A percentile compares a stretch with the other conserved stretches of the same genome.
These are phyloP conservation scores for Enteromius trimaculatus DNA, from an alignment of 2,797 vertebrate genomes.

Conservation along the genomic window DNA sequence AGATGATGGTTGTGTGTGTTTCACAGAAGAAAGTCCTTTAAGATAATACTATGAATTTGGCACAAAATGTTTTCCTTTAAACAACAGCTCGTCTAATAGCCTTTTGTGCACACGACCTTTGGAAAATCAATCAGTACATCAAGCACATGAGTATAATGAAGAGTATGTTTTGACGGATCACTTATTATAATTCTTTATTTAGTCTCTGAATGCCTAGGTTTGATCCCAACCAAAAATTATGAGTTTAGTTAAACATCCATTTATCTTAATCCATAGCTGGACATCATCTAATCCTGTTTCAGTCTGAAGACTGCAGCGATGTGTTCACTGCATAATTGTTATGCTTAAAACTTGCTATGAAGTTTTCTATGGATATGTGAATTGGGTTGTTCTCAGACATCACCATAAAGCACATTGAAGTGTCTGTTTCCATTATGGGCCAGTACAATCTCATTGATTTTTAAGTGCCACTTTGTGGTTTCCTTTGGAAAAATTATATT, in stretches of 20 bases:
- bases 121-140: not conserved
- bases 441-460: not conserved
- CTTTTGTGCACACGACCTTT: not conserved
- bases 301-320: not conserved
- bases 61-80: conserved; percentile 6
- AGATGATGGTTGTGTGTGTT: not conserved
- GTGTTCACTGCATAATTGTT: not conserved
- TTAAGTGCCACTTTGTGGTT: not conserved
- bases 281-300: not conserved
- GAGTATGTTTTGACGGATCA: not conserved
- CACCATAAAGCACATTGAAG: conserved; percentile 2
- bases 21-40: not conserved
- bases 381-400: not conserved
- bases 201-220: not conserved
- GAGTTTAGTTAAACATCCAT: not conserved
- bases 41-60: not conserved
- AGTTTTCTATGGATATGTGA: not conserved
- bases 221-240: not conserved
- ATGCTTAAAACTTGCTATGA: not conserved
- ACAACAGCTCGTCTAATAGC: not conserved
- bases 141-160: not conserved
- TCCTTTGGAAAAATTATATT: not conserved
- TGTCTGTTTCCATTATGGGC: not conserved
- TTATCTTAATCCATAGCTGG: not conserved
- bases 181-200: not conserved